Evolutionary conservation across 2,888 invertebrate genomes (phyloP).

Genomic region (Diogma glabrata): DNA sequence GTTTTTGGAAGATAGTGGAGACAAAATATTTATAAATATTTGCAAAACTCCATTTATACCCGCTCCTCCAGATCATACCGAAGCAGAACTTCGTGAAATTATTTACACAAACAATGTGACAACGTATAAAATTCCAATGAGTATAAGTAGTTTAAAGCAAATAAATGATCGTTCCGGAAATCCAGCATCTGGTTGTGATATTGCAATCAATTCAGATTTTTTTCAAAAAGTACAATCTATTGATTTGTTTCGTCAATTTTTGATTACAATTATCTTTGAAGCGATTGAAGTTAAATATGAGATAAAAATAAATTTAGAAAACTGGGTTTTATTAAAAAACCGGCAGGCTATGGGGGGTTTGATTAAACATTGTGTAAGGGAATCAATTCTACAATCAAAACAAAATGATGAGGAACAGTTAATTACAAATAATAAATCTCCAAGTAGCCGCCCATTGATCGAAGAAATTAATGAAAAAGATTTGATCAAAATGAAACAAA

Average conservation of each 20-base stretch:
- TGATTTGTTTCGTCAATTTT: conserved; percentile 63
- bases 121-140: conserved; percentile 76
- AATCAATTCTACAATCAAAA: conserved; percentile 21
- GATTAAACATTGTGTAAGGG: conserved; percentile 55
- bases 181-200: conserved; percentile 66
- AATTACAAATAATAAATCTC: neutral
- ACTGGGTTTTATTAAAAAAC: conserved; percentile 57
- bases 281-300: conserved; percentile 69
- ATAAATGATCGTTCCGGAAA: conserved; percentile 67
- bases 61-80: conserved; percentile 55
- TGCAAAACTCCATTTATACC: conserved; percentile 71
- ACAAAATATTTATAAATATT: conserved; percentile 76
- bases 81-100: conserved; percentile 56
- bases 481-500: conserved; percentile 19
- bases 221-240: conserved; percentile 61
- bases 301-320: conserved; percentile 51
- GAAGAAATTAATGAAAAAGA: conserved; percentile 42
- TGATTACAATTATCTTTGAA: conserved; percentile 67
- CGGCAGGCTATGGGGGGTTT: conserved; percentile 61
- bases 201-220: conserved; percentile 70
- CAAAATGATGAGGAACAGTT: conserved; percentile 13
- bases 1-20: conserved; percentile 47
- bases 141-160: conserved; percentile 68
- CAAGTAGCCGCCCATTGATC: conserved; percentile 34
- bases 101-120: conserved; percentile 54